These are phyloP conservation scores for Tinamus major DNA, from an alignment of 2,797 vertebrate species.

Conservation along the genomic window DNA sequence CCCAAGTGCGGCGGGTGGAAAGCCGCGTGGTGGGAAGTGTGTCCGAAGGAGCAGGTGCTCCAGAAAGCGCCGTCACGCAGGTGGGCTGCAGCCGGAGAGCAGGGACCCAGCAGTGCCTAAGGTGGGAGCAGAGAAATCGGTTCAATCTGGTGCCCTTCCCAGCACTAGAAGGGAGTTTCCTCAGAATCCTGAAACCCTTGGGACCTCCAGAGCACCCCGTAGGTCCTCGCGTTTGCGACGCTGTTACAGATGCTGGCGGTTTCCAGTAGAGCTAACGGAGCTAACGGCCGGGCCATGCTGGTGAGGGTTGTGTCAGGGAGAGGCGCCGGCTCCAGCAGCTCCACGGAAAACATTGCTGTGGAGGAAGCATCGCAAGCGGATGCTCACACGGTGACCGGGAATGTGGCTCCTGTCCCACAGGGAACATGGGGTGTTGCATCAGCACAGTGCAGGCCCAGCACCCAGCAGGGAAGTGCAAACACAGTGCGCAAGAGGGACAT, in stretches of 20 bases:
- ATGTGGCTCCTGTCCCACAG: not conserved
- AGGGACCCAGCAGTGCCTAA: not conserved
- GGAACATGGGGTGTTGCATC: no score
- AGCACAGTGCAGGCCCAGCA: not conserved
- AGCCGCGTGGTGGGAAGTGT: not conserved
- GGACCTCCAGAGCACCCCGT: not conserved
- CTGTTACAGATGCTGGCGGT: not conserved
- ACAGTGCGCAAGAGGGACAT: not conserved
- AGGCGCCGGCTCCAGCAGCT: not conserved
- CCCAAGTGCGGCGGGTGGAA: not conserved
- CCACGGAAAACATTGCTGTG: not conserved
- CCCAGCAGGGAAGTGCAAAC: not conserved
- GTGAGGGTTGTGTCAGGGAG: no score
- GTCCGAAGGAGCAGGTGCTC: not conserved
- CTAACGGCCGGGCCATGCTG: not conserved
- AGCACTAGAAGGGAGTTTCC: not conserved
- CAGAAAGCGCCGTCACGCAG: not conserved
- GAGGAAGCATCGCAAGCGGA: not conserved
- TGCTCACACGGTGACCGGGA: not conserved
- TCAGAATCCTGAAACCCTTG: not conserved
- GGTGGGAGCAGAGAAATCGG: not conserved
- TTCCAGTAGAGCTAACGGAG: not conserved
- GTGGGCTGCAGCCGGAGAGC: rapidly evolving
- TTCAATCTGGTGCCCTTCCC: not conserved
- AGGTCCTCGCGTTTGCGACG: not conserved